Evolutionary conservation across 2,797 vertebrate species (phyloP), one percentile per base, ranked within the genome.

Genomic region (Gouania willdenowi): DNA sequence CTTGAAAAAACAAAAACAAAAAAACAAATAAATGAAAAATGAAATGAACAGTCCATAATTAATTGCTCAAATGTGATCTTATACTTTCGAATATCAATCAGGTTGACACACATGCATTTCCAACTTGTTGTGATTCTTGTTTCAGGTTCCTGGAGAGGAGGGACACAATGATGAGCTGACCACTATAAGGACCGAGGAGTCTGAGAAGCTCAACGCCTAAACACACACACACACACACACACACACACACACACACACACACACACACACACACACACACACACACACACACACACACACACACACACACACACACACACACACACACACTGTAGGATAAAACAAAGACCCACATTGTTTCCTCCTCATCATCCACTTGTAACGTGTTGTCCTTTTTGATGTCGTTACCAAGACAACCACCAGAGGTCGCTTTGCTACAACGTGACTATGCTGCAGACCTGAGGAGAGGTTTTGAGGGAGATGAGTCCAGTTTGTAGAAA

Each of bases 81-180:
- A n/a, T n/a, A n/a, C n/a, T n/a, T n/a, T n/a, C n/a, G n/a, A n/a
- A n/a, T n/a, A n/a, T n/a, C n/a, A n/a, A n/a, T n/a, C n/a, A n/a
- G n/a, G n/a, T n/a, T n/a, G n/a, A n/a, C n/a, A n/a, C n/a, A n/a
- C n/a, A n/a, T n/a, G n/a, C n/a, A n/a, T n/a, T n/a, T n/a, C n/a
- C n/a, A n/a, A n/a, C n/a, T n/a, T n/a, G n/a, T n/a, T n/a, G n/a
- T n/a, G 5, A 36, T 34, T 2, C 47, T 2, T 34, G 41, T 48
- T 12, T 46, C 59, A 90, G 88, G 41, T 91, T 2, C 88, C 89
- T 0, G 87, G 60, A 11, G 86, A 83, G 2, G 82, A 84, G 33
- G 51, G 7, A 5, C 1, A 0, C 5, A 69, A 78, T 1, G 50
- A 50, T 1, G 61, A 77, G 40, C 0, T 88, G 78, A 66, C 60